Percentiles rank a stretch among this genome's conserved stretches.
phyloP scores from a whole-genome alignment of 2,888 invertebrate species.

The Dryobotodes eremita region DNA sequence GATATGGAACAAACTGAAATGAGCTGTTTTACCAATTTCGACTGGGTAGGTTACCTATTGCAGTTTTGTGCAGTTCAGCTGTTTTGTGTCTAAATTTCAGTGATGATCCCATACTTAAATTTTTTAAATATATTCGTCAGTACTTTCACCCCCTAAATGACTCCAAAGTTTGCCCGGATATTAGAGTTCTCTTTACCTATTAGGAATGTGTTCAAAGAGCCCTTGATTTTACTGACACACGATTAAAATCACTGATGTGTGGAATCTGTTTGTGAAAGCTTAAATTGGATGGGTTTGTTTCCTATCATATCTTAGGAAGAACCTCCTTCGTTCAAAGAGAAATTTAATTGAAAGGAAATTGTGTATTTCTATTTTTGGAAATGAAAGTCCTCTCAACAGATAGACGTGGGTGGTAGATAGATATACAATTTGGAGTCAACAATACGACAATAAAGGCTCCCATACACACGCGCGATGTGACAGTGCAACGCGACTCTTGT shows the following conservation, averaged over 20 bases:
- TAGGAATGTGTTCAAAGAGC: background rate
- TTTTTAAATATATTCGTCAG: too few relatives aligned
- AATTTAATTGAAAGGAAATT: constrained; percentile 43
- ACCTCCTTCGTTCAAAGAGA: constrained; percentile 10
- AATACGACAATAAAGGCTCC: background rate
- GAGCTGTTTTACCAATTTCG: too few relatives aligned
- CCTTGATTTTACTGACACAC: background rate
- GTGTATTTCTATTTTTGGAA: constrained; percentile 18
- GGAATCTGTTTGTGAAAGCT: constrained; percentile 16
- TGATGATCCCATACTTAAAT: too few relatives aligned
- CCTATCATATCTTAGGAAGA: constrained; percentile 7
- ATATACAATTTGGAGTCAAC: background rate
- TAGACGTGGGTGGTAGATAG: background rate
- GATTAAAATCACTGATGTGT: background rate
- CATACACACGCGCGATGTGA: too few relatives aligned
- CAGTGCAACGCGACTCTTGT: too few relatives aligned
- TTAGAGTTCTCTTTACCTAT: background rate
- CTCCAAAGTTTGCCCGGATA: background rate
- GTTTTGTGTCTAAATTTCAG: too few relatives aligned
- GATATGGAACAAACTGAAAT: too few relatives aligned
- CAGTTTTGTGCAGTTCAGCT: too few relatives aligned
- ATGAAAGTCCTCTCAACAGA: constrained; percentile 2
- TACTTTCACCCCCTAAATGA: too few relatives aligned
- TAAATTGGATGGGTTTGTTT: constrained; percentile 5
- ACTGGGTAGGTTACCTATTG: too few relatives aligned